A percentile compares a stretch with the other conserved stretches of the same genome.
Conservation (phyloP, 2,797 vertebrate genomes). For the Salarias fasciatus region DNA sequence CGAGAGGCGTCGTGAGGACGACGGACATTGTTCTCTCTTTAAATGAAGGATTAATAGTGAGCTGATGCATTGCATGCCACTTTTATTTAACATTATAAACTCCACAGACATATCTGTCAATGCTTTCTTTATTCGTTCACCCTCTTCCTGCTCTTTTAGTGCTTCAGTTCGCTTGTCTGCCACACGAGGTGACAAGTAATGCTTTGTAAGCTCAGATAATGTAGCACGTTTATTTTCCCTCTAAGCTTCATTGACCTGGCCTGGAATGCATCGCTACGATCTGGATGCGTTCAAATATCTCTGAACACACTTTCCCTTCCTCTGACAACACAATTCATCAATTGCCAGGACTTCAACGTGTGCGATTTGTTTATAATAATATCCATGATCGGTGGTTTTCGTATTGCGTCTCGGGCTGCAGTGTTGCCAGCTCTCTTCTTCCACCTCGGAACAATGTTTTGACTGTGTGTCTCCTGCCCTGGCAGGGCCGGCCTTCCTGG, state of each 20-base stretch:
- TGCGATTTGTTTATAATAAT: not conserved
- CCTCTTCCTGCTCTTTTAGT: too few species aligned
- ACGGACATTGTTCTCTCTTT: conserved; percentile 34
- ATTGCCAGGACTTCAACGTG: too few species aligned
- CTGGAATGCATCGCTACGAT: conserved; percentile 45
- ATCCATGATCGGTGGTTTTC: conserved; percentile 11
- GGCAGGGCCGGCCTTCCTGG: conserved; percentile 66
- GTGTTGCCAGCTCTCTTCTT: conserved; percentile 64
- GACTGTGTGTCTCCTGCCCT: conserved; percentile 73
- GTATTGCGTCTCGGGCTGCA: conserved; percentile 21
- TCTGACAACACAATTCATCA: too few species aligned
- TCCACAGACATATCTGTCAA: not conserved
- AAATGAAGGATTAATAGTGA: conserved; percentile 20
- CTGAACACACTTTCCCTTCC: too few species aligned
- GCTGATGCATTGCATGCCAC: not conserved
- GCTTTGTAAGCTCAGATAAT: conserved; percentile 42
- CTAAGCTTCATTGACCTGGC: conserved; percentile 31
- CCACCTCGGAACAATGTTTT: conserved; percentile 76
- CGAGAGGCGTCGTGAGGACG: conserved; percentile 39
- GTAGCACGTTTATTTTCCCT: conserved; percentile 45
- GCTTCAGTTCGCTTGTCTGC: conserved; percentile 17
- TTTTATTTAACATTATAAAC: not conserved
- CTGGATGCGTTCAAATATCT: not conserved
- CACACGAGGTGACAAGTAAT: conserved; percentile 55
- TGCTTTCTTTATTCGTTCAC: too few species aligned